A percentile compares a stretch with the other conserved stretches of the same genome.
These are phyloP conservation scores for Centropus bengalensis DNA, from an alignment of 2,113 vertebrate genomes.

Conservation along the genomic window DNA sequence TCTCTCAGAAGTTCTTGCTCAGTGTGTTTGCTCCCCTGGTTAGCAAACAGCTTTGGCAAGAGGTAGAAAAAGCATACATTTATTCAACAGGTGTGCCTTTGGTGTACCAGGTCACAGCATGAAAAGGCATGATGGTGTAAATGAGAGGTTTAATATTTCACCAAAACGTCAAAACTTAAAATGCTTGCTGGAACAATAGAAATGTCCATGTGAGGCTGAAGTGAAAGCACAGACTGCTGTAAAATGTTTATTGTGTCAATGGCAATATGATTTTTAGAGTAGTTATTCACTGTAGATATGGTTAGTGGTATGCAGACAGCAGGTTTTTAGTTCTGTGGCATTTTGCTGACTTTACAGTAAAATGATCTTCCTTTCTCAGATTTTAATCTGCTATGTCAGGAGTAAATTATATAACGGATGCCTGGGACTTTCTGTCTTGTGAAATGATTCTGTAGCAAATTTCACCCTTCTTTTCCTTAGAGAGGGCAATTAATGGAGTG, in stretches of 20 bases:
- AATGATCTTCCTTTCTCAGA: constrained; percentile 72
- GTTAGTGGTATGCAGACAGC: constrained; percentile 60
- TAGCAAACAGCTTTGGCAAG: background rate
- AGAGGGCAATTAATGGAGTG: constrained; percentile 81
- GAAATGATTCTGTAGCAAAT: constrained; percentile 77
- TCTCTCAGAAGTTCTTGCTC: constrained; percentile 36
- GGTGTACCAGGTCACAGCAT: background rate
- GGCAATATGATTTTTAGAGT: background rate
- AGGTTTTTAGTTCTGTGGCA: constrained; percentile 59
- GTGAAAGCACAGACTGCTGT: background rate
- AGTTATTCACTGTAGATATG: constrained; percentile 41
- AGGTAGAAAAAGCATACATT: background rate
- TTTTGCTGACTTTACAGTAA: constrained; percentile 82
- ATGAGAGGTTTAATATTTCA: constrained; percentile 48
- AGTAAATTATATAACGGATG: constrained; percentile 78
- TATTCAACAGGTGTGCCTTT: background rate
- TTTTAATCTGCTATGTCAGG: constrained; percentile 82
- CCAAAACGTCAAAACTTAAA: constrained; percentile 16
- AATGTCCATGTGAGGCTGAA: background rate
- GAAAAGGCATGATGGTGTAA: background rate
- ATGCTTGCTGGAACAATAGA: background rate
- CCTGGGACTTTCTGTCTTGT: constrained; percentile 75
- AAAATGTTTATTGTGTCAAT: constrained; percentile 14
- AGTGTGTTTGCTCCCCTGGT: background rate
- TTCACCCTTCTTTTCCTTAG: constrained; percentile 74